phyloP scores from a whole-genome alignment of 2,113 vertebrate genomes.

The Rousettus leschenaultii region DNA sequence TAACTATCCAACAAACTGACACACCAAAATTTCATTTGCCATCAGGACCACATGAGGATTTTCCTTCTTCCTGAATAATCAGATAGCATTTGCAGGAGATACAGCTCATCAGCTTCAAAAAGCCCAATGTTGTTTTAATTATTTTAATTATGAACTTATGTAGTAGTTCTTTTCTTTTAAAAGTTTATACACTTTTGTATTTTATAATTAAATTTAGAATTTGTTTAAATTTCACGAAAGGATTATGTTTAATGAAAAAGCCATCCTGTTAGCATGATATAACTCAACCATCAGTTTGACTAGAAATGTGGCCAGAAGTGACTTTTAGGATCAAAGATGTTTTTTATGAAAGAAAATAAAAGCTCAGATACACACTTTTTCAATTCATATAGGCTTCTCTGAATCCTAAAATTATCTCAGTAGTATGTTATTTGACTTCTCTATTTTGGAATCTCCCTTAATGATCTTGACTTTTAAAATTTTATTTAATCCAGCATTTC shows the following conservation, averaged over 20 bases:
- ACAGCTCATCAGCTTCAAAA: neutral
- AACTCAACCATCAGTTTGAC: slow-evolving; percentile 68
- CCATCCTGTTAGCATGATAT: slow-evolving; percentile 60
- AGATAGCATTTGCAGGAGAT: neutral
- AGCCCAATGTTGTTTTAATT: slow-evolving; percentile 43
- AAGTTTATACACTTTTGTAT: slow-evolving; percentile 28
- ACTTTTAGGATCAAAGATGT: slow-evolving; percentile 49
- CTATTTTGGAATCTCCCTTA: slow-evolving; percentile 68
- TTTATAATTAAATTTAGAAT: slow-evolving; percentile 67
- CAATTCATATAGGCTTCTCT: slow-evolving; percentile 51
- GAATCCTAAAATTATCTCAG: slow-evolving; percentile 68
- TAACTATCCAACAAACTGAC: neutral
- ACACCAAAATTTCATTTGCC: neutral
- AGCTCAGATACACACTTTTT: slow-evolving; percentile 43
- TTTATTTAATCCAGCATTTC: slow-evolving; percentile 65
- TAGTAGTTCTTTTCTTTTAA: slow-evolving; percentile 37
- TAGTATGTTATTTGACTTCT: slow-evolving; percentile 61
- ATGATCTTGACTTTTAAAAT: slow-evolving; percentile 65
- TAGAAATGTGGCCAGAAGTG: slow-evolving; percentile 25
- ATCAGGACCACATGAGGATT: neutral
- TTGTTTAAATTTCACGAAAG: slow-evolving; percentile 64
- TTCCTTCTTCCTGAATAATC: slow-evolving; percentile 27
- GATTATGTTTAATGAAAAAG: slow-evolving; percentile 59
- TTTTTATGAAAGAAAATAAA: slow-evolving; percentile 40
- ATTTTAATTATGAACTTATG: slow-evolving; percentile 62